phyloP scores from a whole-genome alignment of 1,140 invertebrate genomes.

The Caerostris extrusa region DNA sequence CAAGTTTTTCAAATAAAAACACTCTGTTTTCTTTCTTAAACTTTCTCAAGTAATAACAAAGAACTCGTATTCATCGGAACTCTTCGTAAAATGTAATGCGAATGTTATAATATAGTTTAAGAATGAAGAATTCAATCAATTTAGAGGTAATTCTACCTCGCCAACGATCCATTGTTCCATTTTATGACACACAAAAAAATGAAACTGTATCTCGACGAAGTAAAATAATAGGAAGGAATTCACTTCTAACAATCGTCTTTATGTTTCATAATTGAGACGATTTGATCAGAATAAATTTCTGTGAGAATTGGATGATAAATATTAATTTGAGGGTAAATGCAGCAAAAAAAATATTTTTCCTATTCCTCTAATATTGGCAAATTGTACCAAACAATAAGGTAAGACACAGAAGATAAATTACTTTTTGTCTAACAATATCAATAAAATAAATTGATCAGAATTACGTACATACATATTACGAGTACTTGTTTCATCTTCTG shows the following conservation, averaged over 20 bases:
- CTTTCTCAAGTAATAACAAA: no score
- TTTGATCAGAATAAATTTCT: neutral
- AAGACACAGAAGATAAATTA: no score
- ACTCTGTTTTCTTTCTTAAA: no score
- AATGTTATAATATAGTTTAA: constrained; percentile 8
- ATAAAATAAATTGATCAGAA: no score
- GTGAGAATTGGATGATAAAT: neutral
- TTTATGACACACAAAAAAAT: neutral
- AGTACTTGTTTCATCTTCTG: no score
- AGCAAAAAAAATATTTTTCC: no score
- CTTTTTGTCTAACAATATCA: no score
- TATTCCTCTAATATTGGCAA: no score
- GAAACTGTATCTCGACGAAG: neutral
- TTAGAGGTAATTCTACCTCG: neutral
- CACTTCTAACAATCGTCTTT: neutral
- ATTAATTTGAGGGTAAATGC: neutral
- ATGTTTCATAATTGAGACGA: neutral
- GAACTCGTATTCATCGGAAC: no score
- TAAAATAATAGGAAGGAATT: neutral
- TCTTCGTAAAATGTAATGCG: neutral
- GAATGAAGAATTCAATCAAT: constrained; percentile 11
- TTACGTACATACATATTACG: no score
- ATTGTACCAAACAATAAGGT: no score
- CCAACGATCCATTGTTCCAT: constrained; percentile 16
- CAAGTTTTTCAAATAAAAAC: no score